Conservation (phyloP, 1,140 invertebrate genomes). For the Aporrectodea caliginosa region DNA sequence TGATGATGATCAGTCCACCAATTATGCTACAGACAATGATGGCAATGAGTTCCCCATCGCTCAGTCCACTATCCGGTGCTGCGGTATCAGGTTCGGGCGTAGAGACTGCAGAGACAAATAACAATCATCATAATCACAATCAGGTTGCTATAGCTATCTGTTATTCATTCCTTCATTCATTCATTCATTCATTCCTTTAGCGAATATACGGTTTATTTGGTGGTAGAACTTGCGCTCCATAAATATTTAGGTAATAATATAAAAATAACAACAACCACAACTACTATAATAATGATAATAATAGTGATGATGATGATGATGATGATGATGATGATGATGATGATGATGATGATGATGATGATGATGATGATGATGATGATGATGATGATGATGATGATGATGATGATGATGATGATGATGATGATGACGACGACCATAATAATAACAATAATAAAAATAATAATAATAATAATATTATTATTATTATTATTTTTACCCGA, state of each 20-base stretch:
- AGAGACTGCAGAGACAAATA: too few species aligned
- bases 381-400: neutral
- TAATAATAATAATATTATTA: neutral
- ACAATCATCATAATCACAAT: too few species aligned
- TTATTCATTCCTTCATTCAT: too few species aligned
- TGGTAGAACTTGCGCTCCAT: too few species aligned
- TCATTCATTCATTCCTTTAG: too few species aligned
- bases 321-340: conserved; percentile 2
- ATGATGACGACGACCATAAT: neutral
- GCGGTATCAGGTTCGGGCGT: too few species aligned
- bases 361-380: neutral
- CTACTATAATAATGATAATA: neutral
- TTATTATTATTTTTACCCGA: too few species aligned
- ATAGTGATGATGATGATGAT: neutral
- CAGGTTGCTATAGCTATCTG: too few species aligned
- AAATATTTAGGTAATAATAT: too few species aligned
- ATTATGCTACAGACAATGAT: neutral
- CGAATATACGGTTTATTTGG: too few species aligned
- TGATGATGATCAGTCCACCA: neutral
- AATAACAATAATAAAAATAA: neutral
- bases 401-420: conserved; percentile 2
- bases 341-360: conserved; percentile 1
- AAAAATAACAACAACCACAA: neutral
- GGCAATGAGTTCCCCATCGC: neutral
- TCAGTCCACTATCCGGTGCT: neutral